Evolutionary conservation across 2,888 invertebrate genomes (phyloP).

Genomic region (Chymomyza amoena): DNA sequence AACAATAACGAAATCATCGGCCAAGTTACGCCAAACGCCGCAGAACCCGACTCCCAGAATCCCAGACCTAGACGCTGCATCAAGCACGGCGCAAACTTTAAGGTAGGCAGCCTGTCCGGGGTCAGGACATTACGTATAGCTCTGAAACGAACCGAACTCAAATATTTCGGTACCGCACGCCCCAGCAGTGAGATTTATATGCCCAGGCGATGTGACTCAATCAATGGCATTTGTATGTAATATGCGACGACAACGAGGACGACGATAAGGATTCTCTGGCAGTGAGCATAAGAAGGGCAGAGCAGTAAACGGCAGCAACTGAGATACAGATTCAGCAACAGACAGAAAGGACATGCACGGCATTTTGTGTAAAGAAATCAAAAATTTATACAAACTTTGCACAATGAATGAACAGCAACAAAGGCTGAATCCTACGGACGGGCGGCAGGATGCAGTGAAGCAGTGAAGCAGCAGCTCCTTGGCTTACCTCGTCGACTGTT

Average conservation of each 20-base stretch:
- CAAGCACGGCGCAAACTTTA: conserved; percentile 70
- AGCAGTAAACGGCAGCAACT: conserved; percentile 3
- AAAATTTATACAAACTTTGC: conserved; percentile 73
- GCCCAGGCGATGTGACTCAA: conserved; percentile 73
- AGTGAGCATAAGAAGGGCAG: not conserved
- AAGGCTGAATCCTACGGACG: conserved; percentile 2
- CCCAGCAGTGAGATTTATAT: conserved; percentile 73
- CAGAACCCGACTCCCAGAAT: conserved; percentile 29
- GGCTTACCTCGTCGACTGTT: not conserved
- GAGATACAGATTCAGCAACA: conserved; percentile 19
- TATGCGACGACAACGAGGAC: conserved; percentile 37
- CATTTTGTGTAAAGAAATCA: conserved; percentile 74
- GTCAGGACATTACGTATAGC: conserved; percentile 16
- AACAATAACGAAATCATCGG: conserved; percentile 76
- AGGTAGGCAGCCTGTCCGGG: conserved; percentile 53
- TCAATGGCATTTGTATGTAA: conserved; percentile 71
- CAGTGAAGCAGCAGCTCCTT: not conserved
- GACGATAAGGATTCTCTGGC: not conserved
- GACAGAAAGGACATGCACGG: conserved; percentile 64
- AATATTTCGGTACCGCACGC: conserved; percentile 51
- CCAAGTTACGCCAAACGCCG: conserved; percentile 72
- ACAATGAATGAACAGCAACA: conserved; percentile 59
- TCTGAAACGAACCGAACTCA: not conserved
- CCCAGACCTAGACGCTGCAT: conserved; percentile 30
- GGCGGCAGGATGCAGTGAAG: not conserved